phyloP scores from a whole-genome alignment of 2,888 invertebrate genomes.

The Sphaeridia pumilis region DNA sequence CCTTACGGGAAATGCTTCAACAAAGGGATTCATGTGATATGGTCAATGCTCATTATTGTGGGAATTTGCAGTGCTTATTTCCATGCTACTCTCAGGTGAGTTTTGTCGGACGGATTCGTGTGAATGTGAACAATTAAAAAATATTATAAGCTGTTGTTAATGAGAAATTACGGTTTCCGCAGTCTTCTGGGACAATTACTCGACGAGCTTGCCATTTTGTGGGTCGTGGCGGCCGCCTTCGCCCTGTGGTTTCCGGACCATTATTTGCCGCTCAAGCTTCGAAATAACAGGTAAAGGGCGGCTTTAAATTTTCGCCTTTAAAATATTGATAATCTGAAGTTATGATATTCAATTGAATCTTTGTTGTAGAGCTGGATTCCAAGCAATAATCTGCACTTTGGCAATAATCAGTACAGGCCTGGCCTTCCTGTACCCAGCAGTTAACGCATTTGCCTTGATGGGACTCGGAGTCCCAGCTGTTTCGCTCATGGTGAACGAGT shows the following conservation, averaged over 20 bases:
- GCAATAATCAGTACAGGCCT: slow-evolving; percentile 55
- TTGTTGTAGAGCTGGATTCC: slow-evolving; percentile 49
- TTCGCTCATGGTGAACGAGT: slow-evolving; percentile 53
- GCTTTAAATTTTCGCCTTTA: background rate
- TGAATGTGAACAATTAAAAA: background rate
- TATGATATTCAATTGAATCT: background rate
- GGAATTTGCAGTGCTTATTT: slow-evolving; percentile 72
- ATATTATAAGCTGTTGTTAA: background rate
- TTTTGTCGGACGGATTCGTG: slow-evolving; percentile 43
- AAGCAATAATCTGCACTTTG: slow-evolving; percentile 48
- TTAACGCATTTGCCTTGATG: slow-evolving; percentile 73
- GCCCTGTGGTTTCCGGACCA: slow-evolving; percentile 61
- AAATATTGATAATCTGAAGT: background rate
- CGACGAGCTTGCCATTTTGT: slow-evolving; percentile 68
- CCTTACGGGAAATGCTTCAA: slow-evolving; percentile 63
- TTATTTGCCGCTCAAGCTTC: slow-evolving; percentile 55
- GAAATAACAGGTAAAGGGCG: slow-evolving; percentile 50
- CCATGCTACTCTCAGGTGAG: slow-evolving; percentile 69
- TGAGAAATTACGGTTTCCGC: background rate
- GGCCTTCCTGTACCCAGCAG: slow-evolving; percentile 61
- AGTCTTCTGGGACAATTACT: slow-evolving; percentile 45
- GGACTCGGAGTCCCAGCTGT: slow-evolving; percentile 57
- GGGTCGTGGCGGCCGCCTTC: slow-evolving; percentile 68
- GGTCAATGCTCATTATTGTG: slow-evolving; percentile 65
- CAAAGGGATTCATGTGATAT: slow-evolving; percentile 65